Conservation (phyloP, 2,888 invertebrate genomes). For the Petrolisthes manimaculis region DNA sequence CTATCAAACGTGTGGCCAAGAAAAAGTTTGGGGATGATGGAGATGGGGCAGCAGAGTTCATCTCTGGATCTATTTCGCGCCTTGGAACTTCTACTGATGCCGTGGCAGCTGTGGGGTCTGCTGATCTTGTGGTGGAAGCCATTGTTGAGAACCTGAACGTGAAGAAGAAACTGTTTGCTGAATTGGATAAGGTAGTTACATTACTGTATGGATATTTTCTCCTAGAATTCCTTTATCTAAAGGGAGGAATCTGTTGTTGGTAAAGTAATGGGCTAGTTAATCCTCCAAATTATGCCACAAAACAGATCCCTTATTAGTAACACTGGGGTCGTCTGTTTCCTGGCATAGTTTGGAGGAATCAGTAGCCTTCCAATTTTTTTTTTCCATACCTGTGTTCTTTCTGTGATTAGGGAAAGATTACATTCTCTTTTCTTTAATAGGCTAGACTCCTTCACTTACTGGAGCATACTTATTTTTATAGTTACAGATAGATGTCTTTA, state of each 20-base stretch:
- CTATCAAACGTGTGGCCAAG: slow-evolving; percentile 82
- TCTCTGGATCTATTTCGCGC: slow-evolving; percentile 76
- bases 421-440: too few species aligned
- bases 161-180: slow-evolving; percentile 74
- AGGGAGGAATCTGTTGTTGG: neutral
- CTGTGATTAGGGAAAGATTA: too few species aligned
- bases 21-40: slow-evolving; percentile 80
- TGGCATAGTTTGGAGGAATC: too few species aligned
- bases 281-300: too few species aligned
- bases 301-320: too few species aligned
- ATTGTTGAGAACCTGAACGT: slow-evolving; percentile 75
- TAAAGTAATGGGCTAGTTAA: too few species aligned
- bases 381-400: too few species aligned
- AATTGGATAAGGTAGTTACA: slow-evolving; percentile 69
- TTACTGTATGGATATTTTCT: neutral
- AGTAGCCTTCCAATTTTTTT: too few species aligned
- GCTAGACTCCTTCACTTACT: too few species aligned
- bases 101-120: slow-evolving; percentile 70
- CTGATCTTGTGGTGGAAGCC: slow-evolving; percentile 76
- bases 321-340: too few species aligned
- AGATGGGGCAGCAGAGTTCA: slow-evolving; percentile 78
- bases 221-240: neutral
- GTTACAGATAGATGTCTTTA: too few species aligned
- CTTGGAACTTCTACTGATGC: slow-evolving; percentile 73
- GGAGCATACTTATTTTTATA: too few species aligned